These are phyloP conservation scores for Podarcis cretensis DNA, from an alignment of 2,113 vertebrate species.

Conservation along the genomic window DNA sequence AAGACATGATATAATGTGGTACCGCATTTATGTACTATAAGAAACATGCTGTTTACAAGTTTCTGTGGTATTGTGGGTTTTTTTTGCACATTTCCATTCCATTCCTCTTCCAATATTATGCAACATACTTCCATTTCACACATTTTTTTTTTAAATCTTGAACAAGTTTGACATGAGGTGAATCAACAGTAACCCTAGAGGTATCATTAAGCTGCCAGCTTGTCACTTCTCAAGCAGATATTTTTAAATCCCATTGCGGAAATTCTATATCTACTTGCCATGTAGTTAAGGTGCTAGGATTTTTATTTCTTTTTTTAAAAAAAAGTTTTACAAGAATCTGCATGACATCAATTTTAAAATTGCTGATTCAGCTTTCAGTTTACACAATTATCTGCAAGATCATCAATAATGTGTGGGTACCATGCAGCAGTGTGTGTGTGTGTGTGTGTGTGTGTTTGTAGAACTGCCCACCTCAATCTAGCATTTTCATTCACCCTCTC, in stretches of 20 bases:
- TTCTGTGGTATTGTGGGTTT: neutral
- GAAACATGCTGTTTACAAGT: slow-evolving; percentile 1
- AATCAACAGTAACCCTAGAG: slow-evolving; percentile 37
- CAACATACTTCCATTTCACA: neutral
- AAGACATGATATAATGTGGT: neutral
- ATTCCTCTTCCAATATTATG: neutral
- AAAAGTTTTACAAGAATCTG: neutral
- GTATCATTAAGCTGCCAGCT: slow-evolving; percentile 25
- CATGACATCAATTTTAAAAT: neutral
- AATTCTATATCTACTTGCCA: slow-evolving; percentile 17
- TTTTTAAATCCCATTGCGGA: slow-evolving; percentile 37
- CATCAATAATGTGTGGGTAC: neutral
- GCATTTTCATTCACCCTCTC: neutral
- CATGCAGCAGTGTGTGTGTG: neutral
- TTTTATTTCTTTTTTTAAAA: slow-evolving; percentile 11
- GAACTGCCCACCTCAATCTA: neutral
- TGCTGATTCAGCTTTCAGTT: slow-evolving; percentile 9
- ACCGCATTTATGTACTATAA: neutral
- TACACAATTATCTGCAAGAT: neutral
- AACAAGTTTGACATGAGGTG: slow-evolving; percentile 33
- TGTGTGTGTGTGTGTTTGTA: neutral
- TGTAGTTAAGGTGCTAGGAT: slow-evolving; percentile 26
- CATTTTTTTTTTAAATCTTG: slow-evolving; percentile 24
- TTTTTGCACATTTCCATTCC: neutral
- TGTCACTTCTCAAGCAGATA: slow-evolving; percentile 15